Evolutionary conservation across 2,888 invertebrate genomes (phyloP), one percentile per base, ranked within the genome.

Genomic region (Dromius quadrimaculatus): DNA sequence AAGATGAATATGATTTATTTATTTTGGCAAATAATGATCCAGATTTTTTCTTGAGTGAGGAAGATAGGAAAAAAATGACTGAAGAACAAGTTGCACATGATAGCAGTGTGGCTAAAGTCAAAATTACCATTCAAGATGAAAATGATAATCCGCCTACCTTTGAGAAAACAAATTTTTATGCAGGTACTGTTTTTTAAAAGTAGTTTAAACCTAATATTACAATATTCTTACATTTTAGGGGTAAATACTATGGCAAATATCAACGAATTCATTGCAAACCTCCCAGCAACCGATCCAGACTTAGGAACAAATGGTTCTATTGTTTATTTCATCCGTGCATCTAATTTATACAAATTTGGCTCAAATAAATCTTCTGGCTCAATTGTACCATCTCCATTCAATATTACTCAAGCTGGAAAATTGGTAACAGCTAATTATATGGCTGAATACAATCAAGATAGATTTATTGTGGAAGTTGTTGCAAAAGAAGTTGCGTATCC

Each of bases 361-460:
- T 91, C 90, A 0, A 87, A 87, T 20, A 87, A 88, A 77, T 88
- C 92, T 17, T 92, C 92, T 2, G 95, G 95, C 0, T 94, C 94
- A 0, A 92, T 95, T 15, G 92, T 95, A 15, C 94, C 95, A 0
- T 93, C 94, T 38, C 95, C 95, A 0, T 95, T 95, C 77, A 90
- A 91, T 73, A 89, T 93, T 2, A 89, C 89, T 0, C 88, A 89
- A 62, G 87, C 88, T 74, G 93, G 93, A 74, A 83, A 87, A 81
- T 82, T 94, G 22, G 86, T 87, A 71, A 94, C 95, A 0, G 91
- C 93, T 0, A 88, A 90, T 23, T 91, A 92, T 77, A 91, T 95
- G 89, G 90, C 93, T 0, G 94, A 95, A 78, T 95, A 95, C 81
- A 93, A 93, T 78, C 94, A 95, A 76, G 93, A 95, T 78, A 85